phyloP scores from a whole-genome alignment of 1,140 invertebrate species.

The Macrobrachium nipponense region DNA sequence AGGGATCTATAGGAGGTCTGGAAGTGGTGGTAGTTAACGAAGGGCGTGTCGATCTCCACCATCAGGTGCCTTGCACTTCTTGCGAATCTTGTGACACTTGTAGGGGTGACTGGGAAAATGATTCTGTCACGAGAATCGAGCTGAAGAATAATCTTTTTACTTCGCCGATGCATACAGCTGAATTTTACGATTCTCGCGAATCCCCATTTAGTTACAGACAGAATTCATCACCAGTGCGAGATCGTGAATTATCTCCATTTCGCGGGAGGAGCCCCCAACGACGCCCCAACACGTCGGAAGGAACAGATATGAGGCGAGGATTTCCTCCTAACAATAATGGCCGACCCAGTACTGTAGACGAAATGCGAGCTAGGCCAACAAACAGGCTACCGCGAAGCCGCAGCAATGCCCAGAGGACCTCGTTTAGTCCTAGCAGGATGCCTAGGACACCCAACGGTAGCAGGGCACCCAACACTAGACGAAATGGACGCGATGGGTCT shows the following conservation, averaged over 20 bases:
- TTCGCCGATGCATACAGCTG: slow-evolving; percentile 11
- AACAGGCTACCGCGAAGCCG: neutral
- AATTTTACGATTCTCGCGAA: neutral
- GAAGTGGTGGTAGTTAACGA: slow-evolving; percentile 43
- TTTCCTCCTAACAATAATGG: no score
- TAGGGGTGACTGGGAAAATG: neutral
- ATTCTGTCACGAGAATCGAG: slow-evolving; percentile 23
- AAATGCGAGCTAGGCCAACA: no score
- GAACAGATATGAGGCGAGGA: no score
- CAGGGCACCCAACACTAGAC: neutral
- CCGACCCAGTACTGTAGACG: no score
- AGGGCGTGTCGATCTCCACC: slow-evolving; percentile 27
- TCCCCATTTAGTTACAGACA: neutral
- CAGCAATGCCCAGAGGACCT: neutral
- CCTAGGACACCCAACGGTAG: no score
- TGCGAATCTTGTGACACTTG: slow-evolving; percentile 48
- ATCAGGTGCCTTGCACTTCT: slow-evolving; percentile 13
- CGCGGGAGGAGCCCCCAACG: no score
- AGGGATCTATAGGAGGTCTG: slow-evolving; percentile 30
- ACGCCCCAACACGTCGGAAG: no score
- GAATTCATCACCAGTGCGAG: neutral
- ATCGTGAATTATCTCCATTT: no score
- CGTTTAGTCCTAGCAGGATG: no score
- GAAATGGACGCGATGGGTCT: no score
- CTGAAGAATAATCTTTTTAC: slow-evolving; percentile 39